Conservation (phyloP, 2,888 invertebrate genomes). For the Watsonalla cultraria region DNA sequence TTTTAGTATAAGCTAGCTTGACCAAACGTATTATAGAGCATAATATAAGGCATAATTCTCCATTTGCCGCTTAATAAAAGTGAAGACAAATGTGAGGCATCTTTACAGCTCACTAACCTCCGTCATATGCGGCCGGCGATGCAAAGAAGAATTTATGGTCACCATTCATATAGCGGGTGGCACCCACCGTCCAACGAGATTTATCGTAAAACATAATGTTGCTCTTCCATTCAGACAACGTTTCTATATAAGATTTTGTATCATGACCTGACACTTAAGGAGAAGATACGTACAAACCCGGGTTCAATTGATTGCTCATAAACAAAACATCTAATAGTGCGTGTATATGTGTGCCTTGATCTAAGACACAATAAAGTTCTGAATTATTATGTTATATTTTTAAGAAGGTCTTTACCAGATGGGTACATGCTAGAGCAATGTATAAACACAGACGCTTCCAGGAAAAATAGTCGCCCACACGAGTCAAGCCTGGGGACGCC, state of each 20-base stretch:
- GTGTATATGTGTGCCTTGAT: too few relatives aligned
- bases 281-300: neutral
- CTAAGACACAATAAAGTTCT: too few relatives aligned
- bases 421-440: too few relatives aligned
- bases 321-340: too few relatives aligned
- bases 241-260: conserved; percentile 18
- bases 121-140: conserved; percentile 42
- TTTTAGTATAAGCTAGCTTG: too few relatives aligned
- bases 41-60: neutral
- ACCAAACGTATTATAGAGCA: too few relatives aligned
- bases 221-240: conserved; percentile 14
- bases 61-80: conserved; percentile 1
- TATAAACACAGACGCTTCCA: too few relatives aligned
- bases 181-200: conserved; percentile 18
- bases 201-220: conserved; percentile 37
- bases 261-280: too few relatives aligned
- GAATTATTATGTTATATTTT: too few relatives aligned
- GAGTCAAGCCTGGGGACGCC: too few relatives aligned
- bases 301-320: neutral
- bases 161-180: conserved; percentile 31
- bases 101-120: conserved; percentile 22
- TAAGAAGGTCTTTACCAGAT: too few relatives aligned
- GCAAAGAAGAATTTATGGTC: conserved; percentile 56
- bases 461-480: too few relatives aligned
- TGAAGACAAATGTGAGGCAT: conserved; percentile 23